Base-by-base conservation (phyloP, 2,797 vertebrate genomes). In the Darevskia nairensis region DNA sequence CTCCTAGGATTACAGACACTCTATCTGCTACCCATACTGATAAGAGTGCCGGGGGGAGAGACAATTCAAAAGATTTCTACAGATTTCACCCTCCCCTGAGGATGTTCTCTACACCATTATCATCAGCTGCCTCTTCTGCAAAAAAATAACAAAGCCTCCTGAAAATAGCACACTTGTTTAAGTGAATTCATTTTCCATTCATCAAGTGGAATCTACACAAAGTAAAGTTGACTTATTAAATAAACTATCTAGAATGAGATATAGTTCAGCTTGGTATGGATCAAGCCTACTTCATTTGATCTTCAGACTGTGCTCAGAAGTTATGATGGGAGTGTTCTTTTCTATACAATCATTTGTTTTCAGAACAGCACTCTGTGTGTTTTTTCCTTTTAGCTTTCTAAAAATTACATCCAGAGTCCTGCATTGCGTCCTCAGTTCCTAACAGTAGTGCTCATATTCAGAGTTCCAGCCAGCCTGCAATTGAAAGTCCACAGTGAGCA, bases 1-100 rank as follows among this genome's bases (percentile, higher is more conserved):
- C 85, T 92, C 93, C 92, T 87, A 93, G 91, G 91, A 96, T 94
- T 86, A 95, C 90, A 96, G 95, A 88, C 94, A 93, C 92, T 95
- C 95, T 94, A 94, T 88, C 80, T 95, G 89, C 93, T 77, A 94
- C 71, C 92, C 39, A n/a, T 92, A 89, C 88, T 93, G 88, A 71
- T 44, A 8, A 82, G 91, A 85, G 92, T 86, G 88, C 86, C 89
- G 88, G 90, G 88, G 68, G 85, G 55, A 61, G 78, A 90, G n/a
- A 90, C 91, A 39, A 85, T 41, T 85, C 61, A 92, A 92, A 88
- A 64, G 27, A 91, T 72, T 91, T 79, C 89, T 72, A 83, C 13
- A 74, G 8, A 90, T 82, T 61, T 82, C 13, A 86, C 86, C 75
- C 90, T 82, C 92, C 87, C 55, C 46, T 29, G 46, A 88, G 90